Conservation (phyloP, 2,888 invertebrate species). For the Scelioninae gen. 1 region DNA sequence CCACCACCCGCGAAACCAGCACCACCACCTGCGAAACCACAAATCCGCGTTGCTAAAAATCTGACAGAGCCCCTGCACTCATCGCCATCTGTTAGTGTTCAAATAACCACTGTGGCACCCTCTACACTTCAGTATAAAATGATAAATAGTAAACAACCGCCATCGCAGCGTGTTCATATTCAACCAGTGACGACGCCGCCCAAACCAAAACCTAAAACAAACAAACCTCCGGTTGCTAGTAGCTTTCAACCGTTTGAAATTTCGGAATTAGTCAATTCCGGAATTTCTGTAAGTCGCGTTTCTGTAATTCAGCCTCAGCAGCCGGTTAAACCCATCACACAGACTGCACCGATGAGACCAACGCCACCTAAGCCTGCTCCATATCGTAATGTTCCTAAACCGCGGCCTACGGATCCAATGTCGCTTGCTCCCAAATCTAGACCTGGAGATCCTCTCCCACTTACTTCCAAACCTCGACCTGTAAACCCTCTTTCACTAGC, state of each 20-base stretch:
- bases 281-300: slow-evolving; percentile 79
- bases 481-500: no score
- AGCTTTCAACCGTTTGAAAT: slow-evolving; percentile 24
- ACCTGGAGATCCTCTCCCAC: no score
- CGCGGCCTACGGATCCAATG: no score
- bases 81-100: slow-evolving; percentile 69
- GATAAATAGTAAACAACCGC: slow-evolving; percentile 79
- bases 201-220: slow-evolving; percentile 75
- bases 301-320: slow-evolving; percentile 52
- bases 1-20: no score
- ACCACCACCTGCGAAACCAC: slow-evolving; percentile 73
- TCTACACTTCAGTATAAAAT: slow-evolving; percentile 80
- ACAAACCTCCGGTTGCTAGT: background rate
- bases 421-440: no score
- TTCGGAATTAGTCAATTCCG: slow-evolving; percentile 63
- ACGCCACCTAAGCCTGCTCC: slow-evolving; percentile 43
- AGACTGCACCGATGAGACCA: slow-evolving; percentile 65
- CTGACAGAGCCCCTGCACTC: slow-evolving; percentile 74
- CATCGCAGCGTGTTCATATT: slow-evolving; percentile 49
- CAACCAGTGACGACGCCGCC: slow-evolving; percentile 70
- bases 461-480: slow-evolving; percentile 73
- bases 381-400: slow-evolving; percentile 64
- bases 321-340: slow-evolving; percentile 65
- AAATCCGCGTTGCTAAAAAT: slow-evolving; percentile 79
- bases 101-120: slow-evolving; percentile 65